Evolutionary conservation across 2,888 invertebrate genomes (phyloP).

Genomic region (Hermaeophaga mercurialis): DNA sequence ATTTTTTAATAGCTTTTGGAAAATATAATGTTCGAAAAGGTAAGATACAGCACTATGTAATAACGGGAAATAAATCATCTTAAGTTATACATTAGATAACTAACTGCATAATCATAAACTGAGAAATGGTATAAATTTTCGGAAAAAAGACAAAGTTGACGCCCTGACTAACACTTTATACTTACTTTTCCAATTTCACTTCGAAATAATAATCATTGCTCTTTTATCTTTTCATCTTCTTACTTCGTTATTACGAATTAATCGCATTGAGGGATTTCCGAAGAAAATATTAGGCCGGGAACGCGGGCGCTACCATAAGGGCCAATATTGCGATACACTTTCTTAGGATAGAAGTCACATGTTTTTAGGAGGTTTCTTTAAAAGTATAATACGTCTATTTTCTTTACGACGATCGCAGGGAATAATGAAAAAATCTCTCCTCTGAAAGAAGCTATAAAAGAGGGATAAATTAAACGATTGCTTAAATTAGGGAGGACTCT

Average conservation of each 20-base stretch:
- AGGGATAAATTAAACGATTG: neutral
- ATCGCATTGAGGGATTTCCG: slow-evolving; percentile 34
- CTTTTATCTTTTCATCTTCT: slow-evolving; percentile 34
- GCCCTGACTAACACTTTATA: slow-evolving; percentile 2
- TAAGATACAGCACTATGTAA: no score
- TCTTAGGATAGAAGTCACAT: slow-evolving; percentile 5
- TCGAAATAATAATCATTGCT: slow-evolving; percentile 34
- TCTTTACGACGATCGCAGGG: slow-evolving; percentile 6
- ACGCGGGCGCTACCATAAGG: neutral
- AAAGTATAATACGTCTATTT: slow-evolving; percentile 16
- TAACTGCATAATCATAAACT: no score
- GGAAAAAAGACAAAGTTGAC: no score
- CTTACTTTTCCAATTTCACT: slow-evolving; percentile 29
- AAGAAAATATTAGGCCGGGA: slow-evolving; percentile 25
- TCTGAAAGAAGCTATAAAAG: slow-evolving; percentile 4
- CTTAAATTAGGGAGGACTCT: no score
- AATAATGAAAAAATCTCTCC: slow-evolving; percentile 4
- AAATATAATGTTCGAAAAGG: no score
- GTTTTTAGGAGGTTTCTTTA: slow-evolving; percentile 17
- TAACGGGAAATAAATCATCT: no score
- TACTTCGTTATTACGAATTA: slow-evolving; percentile 35
- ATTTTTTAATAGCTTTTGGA: no score
- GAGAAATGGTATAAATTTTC: no score
- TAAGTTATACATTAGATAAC: no score
- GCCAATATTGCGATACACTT: slow-evolving; percentile 20